These are phyloP conservation scores for Crocallis elinguaria DNA, from an alignment of 2,888 invertebrate genomes.

Conservation along the genomic window DNA sequence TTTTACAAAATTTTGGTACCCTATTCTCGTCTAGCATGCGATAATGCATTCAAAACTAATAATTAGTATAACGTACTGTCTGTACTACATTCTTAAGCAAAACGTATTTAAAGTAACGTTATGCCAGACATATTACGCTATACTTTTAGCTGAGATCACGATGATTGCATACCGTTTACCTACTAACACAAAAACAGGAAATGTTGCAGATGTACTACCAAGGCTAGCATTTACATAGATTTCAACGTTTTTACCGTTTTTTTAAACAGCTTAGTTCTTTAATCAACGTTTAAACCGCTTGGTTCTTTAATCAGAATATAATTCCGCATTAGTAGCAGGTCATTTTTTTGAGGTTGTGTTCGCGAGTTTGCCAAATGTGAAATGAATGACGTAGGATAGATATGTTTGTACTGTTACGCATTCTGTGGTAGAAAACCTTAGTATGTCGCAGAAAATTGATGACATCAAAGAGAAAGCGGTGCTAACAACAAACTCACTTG, in stretches of 20 bases:
- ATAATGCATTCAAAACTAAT: too few relatives aligned
- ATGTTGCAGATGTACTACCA: conserved; percentile 12
- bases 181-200: conserved; percentile 24
- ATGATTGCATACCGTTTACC: conserved; percentile 20
- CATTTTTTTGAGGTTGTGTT: too few relatives aligned
- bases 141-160: background rate
- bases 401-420: too few relatives aligned
- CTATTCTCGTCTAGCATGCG: too few relatives aligned
- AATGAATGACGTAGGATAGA: too few relatives aligned
- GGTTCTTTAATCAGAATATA: too few relatives aligned
- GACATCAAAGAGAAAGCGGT: conserved; percentile 22
- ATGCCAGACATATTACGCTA: conserved; percentile 4
- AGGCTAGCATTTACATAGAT: conserved; percentile 19
- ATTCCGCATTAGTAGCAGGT: too few relatives aligned
- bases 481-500: conserved; percentile 17
- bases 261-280: too few relatives aligned
- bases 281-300: too few relatives aligned
- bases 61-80: too few relatives aligned
- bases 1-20: too few relatives aligned
- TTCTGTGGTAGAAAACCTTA: background rate
- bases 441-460: background rate
- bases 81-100: background rate
- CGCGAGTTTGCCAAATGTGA: too few relatives aligned
- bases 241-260: background rate
- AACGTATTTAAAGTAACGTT: conserved; percentile 7